Conservation (phyloP, 2,888 invertebrate genomes). For the Chrysotoxum bicinctum region DNA sequence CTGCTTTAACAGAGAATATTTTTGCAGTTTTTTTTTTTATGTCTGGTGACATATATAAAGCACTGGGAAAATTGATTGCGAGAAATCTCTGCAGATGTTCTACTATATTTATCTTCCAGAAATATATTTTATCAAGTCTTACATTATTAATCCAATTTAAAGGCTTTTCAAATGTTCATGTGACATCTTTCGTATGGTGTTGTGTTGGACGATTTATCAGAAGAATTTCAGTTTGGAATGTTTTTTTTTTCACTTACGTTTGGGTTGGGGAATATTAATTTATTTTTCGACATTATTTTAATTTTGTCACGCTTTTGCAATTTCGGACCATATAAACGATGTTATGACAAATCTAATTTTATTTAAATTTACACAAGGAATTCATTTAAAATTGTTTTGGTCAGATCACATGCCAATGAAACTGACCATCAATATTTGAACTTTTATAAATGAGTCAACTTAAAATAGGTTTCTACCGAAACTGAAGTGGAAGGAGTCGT, state of each 20-base stretch:
- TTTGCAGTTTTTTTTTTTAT: background rate
- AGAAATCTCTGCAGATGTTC: slow-evolving; percentile 17
- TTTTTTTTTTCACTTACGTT: background rate
- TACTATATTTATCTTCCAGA: background rate
- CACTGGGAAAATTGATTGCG: slow-evolving; percentile 1
- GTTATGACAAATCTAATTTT: slow-evolving; percentile 18
- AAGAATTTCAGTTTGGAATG: background rate
- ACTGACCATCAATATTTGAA: no score
- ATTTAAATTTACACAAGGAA: slow-evolving; percentile 15
- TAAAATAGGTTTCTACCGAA: no score
- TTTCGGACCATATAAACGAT: background rate
- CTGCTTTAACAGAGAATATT: background rate
- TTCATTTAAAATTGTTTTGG: no score
- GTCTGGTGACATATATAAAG: background rate
- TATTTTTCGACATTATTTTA: background rate
- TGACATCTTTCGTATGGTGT: background rate
- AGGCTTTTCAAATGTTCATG: slow-evolving; percentile 2
- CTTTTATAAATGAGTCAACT: no score
- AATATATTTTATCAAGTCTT: slow-evolving; percentile 2
- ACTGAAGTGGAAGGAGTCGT: no score
- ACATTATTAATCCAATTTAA: slow-evolving; percentile 3
- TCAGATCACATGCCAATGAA: no score
- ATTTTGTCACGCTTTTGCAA: background rate
- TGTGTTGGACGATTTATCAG: background rate
- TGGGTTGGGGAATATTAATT: background rate